These are phyloP conservation scores for Aromia moschata DNA, from an alignment of 2,888 invertebrate genomes.

Conservation along the genomic window DNA sequence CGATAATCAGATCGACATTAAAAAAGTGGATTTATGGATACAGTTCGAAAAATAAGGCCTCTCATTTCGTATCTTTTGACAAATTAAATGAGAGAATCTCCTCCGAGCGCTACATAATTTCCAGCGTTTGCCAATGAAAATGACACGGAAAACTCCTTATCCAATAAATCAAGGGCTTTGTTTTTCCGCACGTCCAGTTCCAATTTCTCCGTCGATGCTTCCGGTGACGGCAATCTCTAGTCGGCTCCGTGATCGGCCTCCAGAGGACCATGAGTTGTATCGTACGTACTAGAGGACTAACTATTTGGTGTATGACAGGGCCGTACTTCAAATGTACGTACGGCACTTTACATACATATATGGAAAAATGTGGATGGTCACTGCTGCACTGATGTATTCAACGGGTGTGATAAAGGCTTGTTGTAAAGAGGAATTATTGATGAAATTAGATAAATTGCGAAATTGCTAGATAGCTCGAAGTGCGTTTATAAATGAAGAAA, in stretches of 20 bases:
- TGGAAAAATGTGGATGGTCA: too few species aligned
- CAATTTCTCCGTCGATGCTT: conserved; percentile 56
- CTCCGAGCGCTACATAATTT: conserved; percentile 49
- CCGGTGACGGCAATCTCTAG: conserved; percentile 54
- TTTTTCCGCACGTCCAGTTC: conserved; percentile 59
- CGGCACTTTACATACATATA: too few species aligned
- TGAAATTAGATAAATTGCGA: too few species aligned
- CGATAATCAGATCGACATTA: conserved; percentile 2
- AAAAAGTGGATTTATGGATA: conserved; percentile 23
- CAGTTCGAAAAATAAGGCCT: not conserved
- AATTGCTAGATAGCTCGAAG: too few species aligned
- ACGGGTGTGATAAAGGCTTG: too few species aligned
- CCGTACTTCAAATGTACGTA: too few species aligned
- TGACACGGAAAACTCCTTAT: conserved; percentile 49
- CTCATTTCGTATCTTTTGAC: conserved; percentile 13
- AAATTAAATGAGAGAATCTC: conserved; percentile 48
- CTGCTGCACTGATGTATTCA: too few species aligned
- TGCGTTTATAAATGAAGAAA: too few species aligned
- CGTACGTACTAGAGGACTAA: too few species aligned
- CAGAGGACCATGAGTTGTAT: conserved; percentile 48
- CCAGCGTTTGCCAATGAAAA: conserved; percentile 51
- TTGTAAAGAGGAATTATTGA: too few species aligned
- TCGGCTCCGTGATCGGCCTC: conserved; percentile 55
- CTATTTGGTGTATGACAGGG: too few species aligned
- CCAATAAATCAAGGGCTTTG: conserved; percentile 54